Base-by-base conservation (phyloP, 1,140 invertebrate species). In the Ridgeia piscesae region DNA sequence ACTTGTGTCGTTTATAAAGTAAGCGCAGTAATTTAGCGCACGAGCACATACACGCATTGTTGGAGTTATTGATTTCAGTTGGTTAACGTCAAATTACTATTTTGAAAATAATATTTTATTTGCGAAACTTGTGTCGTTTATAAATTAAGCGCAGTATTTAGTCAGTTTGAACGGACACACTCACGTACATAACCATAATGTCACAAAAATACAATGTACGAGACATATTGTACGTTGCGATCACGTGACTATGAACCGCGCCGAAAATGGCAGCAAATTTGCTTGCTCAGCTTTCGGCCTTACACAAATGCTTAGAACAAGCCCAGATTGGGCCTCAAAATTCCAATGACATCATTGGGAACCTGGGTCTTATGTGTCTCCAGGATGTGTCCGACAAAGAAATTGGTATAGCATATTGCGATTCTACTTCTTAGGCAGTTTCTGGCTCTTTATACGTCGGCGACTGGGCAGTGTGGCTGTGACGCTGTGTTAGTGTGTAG, bases 331-430 rank as follows among this genome's bases (percentile, higher is more conserved):
- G 92, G 21, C 92, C 93, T 88, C 94, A 95, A 27, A 93, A 94
- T 35, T 92, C 94, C 42, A 93, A 94, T 93, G 93, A 92, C 50
- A 92, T 94, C 77, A 93, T 95, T 21, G 93, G 93, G 42, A 94
- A 95, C 92, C 93, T 95, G n/a, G 92, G 92, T 88, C 95, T 94
- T 35, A 93, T 94, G 34, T 94, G 94, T 91, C 91, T 94, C 33
- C 93, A 95, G 48, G 94, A 95, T 92, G 92, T 94, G 2, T 93
- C 93, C 35, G 94, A 94, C 34, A 95, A 95, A 92, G 94, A 94
- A 31, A 94, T 93, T 91, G 94, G 94, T 95, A 93, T 50, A 89
- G 92, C 92, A 58, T n/a, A 92, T 34, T 34, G 89, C 34, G 92
- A 21, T 77, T 21, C 58, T 77, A 34, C 6, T 33, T 42, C 6